Evolutionary conservation across 2,797 vertebrate species (phyloP).

Genomic region (Bryconaethiops microstoma): DNA sequence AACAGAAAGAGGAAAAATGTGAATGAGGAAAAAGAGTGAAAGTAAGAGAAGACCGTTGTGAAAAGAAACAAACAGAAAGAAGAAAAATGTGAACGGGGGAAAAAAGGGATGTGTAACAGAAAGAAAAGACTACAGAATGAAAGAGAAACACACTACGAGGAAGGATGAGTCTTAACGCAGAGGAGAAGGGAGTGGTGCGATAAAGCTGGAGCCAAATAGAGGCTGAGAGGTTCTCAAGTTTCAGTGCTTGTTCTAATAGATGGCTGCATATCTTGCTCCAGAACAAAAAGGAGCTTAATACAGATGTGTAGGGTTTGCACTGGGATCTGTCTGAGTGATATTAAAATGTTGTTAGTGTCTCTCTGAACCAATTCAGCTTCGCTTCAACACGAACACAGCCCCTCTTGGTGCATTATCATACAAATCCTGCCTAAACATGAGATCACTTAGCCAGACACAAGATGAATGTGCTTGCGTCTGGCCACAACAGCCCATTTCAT

Average conservation of each 20-base stretch:
- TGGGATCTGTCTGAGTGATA: constrained; percentile 39
- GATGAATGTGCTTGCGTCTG: constrained; percentile 57
- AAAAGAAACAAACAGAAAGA: not conserved
- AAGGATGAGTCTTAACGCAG: constrained; percentile 33
- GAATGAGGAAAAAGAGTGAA: not conserved
- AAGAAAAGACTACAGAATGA: not conserved
- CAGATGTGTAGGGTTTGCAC: constrained; percentile 48
- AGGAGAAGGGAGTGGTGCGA: constrained; percentile 50
- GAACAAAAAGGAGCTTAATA: constrained; percentile 62
- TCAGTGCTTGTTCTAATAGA: constrained; percentile 41
- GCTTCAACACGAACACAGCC: constrained; percentile 51
- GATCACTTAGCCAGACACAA: constrained; percentile 46
- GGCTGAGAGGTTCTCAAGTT: constrained; percentile 45
- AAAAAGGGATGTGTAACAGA: constrained; percentile 46
- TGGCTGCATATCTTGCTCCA: constrained; percentile 55
- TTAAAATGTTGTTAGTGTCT: constrained; percentile 48
- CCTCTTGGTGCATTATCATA: constrained; percentile 60
- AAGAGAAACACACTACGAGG: constrained; percentile 1
- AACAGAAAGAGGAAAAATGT: not conserved
- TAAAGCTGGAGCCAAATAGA: constrained; percentile 45
- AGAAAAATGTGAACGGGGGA: constrained; percentile 12
- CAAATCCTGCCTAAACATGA: constrained; percentile 59
- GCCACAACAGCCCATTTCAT: constrained; percentile 68
- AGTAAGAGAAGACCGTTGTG: not conserved
- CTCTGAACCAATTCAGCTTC: constrained; percentile 46